Conservation (phyloP, 2,113 vertebrate species). For the Salvelinus sp. region DNA sequence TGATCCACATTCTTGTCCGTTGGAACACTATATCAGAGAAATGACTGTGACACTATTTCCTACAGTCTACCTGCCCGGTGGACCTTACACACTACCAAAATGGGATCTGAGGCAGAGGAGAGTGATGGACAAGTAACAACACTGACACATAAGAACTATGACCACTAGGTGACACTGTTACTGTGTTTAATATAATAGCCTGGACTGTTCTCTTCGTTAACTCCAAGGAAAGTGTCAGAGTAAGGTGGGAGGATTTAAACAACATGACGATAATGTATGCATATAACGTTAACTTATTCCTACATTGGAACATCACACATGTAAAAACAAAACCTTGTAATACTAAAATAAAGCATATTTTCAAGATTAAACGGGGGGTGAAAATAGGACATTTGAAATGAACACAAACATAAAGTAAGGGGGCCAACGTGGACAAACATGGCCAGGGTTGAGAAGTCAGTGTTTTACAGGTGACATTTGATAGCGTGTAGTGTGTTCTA, state of each 20-base stretch:
- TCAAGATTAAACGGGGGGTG: not conserved
- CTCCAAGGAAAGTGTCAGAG: not conserved
- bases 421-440: not conserved
- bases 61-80: constrained; percentile 2
- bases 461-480: not conserved
- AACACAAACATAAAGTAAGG: not conserved
- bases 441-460: not conserved
- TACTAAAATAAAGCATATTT: constrained; percentile 1
- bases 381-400: not conserved
- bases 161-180: constrained; percentile 75
- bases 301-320: not conserved
- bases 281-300: not conserved
- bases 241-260: not conserved
- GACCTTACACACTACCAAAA: constrained; percentile 1
- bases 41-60: not conserved
- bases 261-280: not conserved
- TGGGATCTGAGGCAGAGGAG: not conserved
- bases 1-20: not conserved
- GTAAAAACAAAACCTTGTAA: not conserved
- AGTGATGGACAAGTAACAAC: not conserved
- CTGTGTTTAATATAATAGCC: constrained; percentile 30
- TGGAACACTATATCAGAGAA: not conserved
- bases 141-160: not conserved
- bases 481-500: not conserved
- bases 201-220: not conserved